Conservation (phyloP, 2,888 invertebrate species). For the Notodonta dromedarius region DNA sequence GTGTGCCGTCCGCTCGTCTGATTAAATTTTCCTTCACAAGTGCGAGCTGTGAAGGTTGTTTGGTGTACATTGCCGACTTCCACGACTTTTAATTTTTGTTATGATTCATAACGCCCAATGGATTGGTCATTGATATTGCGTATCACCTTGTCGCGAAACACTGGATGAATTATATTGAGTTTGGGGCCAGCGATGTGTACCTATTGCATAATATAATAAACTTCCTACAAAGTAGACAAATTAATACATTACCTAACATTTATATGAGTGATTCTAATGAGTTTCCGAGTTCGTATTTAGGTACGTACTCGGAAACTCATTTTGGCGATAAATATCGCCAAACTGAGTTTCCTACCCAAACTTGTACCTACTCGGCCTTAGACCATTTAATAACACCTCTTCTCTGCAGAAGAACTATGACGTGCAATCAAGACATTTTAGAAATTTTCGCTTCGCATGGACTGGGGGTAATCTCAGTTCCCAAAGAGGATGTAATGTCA, state of each 20-base stretch:
- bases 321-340: too few species aligned
- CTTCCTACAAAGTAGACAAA: constrained; percentile 5
- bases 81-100: not conserved
- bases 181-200: constrained; percentile 10
- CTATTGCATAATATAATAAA: constrained; percentile 29
- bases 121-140: constrained; percentile 6
- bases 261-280: too few species aligned
- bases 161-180: not conserved
- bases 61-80: constrained; percentile 24
- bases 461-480: too few species aligned
- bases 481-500: too few species aligned
- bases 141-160: constrained; percentile 6
- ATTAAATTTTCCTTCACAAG: constrained; percentile 18
- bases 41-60: not conserved
- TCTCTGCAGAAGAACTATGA: too few species aligned
- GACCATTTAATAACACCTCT: too few species aligned
- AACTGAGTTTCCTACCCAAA: too few species aligned
- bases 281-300: too few species aligned
- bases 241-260: not conserved
- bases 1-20: constrained; percentile 8
- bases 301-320: too few species aligned
- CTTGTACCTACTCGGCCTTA: too few species aligned
- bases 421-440: too few species aligned
- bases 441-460: too few species aligned
- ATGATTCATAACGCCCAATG: constrained; percentile 13